Conservation (phyloP, 2,797 vertebrate species). For the Dallia pectoralis region DNA sequence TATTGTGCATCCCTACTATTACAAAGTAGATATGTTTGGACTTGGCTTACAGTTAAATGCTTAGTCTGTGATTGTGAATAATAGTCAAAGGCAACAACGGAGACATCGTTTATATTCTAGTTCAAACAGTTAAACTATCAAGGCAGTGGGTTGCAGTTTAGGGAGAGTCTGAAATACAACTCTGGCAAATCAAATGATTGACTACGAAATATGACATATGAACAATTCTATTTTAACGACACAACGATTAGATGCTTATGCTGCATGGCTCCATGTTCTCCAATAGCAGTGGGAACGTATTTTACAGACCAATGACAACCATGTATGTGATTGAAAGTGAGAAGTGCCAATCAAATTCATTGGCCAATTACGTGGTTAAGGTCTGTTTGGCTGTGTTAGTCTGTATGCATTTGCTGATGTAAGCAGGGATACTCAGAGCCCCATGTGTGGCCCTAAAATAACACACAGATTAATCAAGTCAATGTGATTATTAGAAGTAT, state of each 20-base stretch:
- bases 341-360: no score
- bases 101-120: constrained; percentile 52
- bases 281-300: background rate
- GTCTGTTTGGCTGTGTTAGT: no score
- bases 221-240: background rate
- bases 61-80: constrained; percentile 69
- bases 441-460: no score
- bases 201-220: background rate
- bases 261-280: background rate
- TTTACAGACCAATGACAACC: background rate
- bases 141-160: constrained; percentile 12
- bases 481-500: no score
- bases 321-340: no score
- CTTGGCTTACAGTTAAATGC: constrained; percentile 53
- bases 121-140: constrained; percentile 44
- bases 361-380: no score
- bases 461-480: no score
- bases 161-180: constrained; percentile 11
- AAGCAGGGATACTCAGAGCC: no score
- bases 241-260: background rate
- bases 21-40: constrained; percentile 55
- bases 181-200: background rate
- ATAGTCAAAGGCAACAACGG: constrained; percentile 50
- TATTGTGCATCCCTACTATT: constrained; percentile 49
- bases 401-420: no score